Percentiles rank a stretch among this genome's conserved stretches.
Evolutionary conservation across 2,797 vertebrate genomes (phyloP).

Genomic region (Chrosomus eos): DNA sequence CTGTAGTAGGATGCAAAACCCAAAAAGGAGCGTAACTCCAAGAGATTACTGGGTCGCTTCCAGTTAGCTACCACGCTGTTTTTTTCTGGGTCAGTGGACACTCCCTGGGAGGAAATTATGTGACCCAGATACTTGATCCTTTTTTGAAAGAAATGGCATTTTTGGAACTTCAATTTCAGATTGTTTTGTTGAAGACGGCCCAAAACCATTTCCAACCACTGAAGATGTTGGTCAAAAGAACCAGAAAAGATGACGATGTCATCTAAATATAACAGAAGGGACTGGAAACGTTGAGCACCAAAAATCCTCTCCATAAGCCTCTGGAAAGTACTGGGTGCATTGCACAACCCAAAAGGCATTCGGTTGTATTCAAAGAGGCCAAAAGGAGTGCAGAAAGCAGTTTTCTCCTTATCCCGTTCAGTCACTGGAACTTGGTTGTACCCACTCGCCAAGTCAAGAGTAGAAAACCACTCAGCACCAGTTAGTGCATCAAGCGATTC

Average conservation of each 20-base stretch:
- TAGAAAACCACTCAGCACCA: background rate
- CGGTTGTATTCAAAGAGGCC: background rate
- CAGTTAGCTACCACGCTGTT: background rate
- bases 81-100: background rate
- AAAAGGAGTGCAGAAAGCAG: background rate
- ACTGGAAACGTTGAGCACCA: background rate
- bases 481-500: no score
- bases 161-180: background rate
- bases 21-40: no score
- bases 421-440: background rate
- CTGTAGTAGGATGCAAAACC: background rate
- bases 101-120: background rate
- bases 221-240: background rate
- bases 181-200: background rate
- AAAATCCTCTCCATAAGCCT: background rate
- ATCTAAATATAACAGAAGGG: background rate
- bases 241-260: background rate
- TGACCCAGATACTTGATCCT: background rate
- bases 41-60: no score
- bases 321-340: background rate
- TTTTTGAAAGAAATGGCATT: background rate
- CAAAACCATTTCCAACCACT: background rate
- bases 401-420: background rate
- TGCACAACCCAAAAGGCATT: background rate
- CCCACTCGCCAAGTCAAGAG: background rate